Conservation (phyloP, 2,888 invertebrate genomes). For the Scaptomyza polygonia region DNA sequence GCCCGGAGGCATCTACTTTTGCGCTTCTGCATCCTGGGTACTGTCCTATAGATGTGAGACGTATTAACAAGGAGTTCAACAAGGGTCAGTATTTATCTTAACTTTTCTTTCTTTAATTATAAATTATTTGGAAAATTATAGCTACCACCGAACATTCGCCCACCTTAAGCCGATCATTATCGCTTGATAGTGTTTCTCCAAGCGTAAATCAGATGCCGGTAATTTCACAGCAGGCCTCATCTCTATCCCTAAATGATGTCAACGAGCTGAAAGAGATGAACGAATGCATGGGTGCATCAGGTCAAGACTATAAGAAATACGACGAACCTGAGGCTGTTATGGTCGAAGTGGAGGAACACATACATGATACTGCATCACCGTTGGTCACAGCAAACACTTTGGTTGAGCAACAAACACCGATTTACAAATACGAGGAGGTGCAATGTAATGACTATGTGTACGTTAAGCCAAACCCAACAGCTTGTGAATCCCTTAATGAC, state of each 20-base stretch:
- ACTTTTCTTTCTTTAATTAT: not conserved
- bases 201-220: conserved; percentile 82
- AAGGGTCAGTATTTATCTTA: conserved; percentile 62
- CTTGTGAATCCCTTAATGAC: not conserved
- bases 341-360: conserved; percentile 92
- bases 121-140: conserved; percentile 10
- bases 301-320: conserved; percentile 80
- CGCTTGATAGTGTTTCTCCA: conserved; percentile 90
- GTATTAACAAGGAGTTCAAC: conserved; percentile 80
- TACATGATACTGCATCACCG: conserved; percentile 91
- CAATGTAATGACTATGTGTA: conserved; percentile 87
- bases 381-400: conserved; percentile 88
- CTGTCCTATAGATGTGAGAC: conserved; percentile 83
- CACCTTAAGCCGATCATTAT: conserved; percentile 89
- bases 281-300: conserved; percentile 78
- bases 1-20: conserved; percentile 93
- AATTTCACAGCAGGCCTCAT: conserved; percentile 89
- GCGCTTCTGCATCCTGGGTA: conserved; percentile 89
- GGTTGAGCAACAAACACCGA: conserved; percentile 88
- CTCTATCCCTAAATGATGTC: conserved; percentile 90
- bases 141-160: conserved; percentile 82
- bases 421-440: conserved; percentile 88
- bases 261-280: conserved; percentile 87
- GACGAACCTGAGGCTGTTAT: conserved; percentile 89
- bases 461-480: conserved; percentile 30